Evolutionary conservation across 2,797 vertebrate genomes (phyloP).

Genomic region (Argya squamiceps): DNA sequence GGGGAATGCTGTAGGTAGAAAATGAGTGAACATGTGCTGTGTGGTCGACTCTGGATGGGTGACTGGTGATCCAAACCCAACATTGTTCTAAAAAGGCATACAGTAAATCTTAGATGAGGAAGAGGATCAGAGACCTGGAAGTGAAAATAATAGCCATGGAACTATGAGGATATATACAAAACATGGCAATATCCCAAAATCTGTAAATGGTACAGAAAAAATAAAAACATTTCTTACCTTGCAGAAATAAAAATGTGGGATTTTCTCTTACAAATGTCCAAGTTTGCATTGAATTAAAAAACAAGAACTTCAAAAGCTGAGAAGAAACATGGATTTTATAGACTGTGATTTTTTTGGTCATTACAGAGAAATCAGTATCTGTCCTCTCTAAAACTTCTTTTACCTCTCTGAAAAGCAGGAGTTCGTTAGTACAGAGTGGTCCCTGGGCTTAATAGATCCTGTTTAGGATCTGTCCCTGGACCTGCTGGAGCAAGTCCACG

Average conservation of each 20-base stretch:
- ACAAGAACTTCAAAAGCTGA: not conserved
- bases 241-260: not conserved
- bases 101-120: not conserved
- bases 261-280: not conserved
- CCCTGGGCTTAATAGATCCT: not conserved
- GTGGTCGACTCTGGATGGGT: not conserved
- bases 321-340: not conserved
- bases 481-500: not conserved
- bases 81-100: not conserved
- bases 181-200: not conserved
- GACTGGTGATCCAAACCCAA: not conserved
- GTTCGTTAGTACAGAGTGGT: not conserved
- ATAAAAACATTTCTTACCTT: not conserved
- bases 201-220: not conserved
- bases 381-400: not conserved
- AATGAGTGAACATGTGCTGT: not conserved
- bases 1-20: not conserved
- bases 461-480: not conserved
- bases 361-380: not conserved
- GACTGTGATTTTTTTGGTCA: not conserved
- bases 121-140: not conserved
- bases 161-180: not conserved
- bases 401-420: not conserved
- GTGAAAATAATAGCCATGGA: not conserved
- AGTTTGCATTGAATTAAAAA: not conserved